These are phyloP conservation scores for Varecia variegata DNA, from an alignment of 2,797 vertebrate species.

Conservation along the genomic window DNA sequence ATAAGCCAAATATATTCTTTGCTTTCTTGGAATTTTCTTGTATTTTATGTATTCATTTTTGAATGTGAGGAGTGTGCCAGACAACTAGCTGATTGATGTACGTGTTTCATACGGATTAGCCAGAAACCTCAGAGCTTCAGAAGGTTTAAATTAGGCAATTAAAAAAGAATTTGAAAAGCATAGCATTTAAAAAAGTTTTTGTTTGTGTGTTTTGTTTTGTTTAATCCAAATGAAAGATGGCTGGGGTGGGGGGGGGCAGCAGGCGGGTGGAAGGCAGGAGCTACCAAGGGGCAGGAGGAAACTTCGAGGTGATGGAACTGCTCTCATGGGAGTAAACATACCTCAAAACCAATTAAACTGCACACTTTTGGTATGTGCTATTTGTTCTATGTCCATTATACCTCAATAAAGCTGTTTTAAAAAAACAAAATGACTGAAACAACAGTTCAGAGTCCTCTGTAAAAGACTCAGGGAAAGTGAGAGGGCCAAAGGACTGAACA, in stretches of 20 bases:
- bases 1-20: constrained; percentile 34
- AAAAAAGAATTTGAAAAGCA: not conserved
- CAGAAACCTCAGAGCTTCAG: not conserved
- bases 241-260: not conserved
- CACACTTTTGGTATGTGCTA: not conserved
- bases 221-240: not conserved
- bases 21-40: constrained; percentile 46
- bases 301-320: not conserved
- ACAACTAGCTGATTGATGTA: not conserved
- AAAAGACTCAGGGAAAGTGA: not conserved
- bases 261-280: not conserved
- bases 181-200: not conserved
- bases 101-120: constrained; percentile 13
- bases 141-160: constrained; percentile 36
- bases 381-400: not conserved
- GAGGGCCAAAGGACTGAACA: not conserved
- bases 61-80: constrained; percentile 22
- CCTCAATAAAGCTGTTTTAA: not conserved
- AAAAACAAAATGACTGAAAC: not conserved
- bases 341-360: not conserved
- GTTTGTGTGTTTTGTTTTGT: not conserved
- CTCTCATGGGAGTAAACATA: not conserved
- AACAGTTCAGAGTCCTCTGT: not conserved
- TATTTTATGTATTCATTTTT: constrained; percentile 51
- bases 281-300: rapidly evolving